Base-by-base conservation (phyloP, 1,140 invertebrate genomes). In the Euwallacea similis region DNA sequence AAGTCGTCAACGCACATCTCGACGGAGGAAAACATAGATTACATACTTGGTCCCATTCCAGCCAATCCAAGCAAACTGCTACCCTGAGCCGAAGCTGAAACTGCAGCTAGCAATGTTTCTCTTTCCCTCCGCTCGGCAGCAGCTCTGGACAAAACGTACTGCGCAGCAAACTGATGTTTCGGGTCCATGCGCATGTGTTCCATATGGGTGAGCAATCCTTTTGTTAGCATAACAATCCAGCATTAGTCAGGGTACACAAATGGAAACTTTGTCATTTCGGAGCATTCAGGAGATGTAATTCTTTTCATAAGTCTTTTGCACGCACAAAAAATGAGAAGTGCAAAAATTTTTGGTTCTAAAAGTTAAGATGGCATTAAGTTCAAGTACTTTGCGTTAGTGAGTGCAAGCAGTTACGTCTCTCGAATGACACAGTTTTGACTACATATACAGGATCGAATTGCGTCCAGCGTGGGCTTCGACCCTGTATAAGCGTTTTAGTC, bases 141-240 rank as follows among this genome's bases (percentile, higher is more conserved):
- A 7, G 94, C 94, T 76, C 94, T 85, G 71, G 93, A 95, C 62
- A 96, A 85, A 16, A 96, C 93, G 81, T 96, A 96, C 80, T 97
- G 94, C 33, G 95, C 94, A 43, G 94, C 94, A 79, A 96, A 96
- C 81, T 96, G 94, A 87, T 96, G 94, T 83, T 96, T 97, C 2
- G 94, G 94, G 83, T 97, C 94, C 93, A 96, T 96, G 77, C 94
- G 88, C 95, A 96, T 96, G 79, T 96, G 93, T 80, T 97, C 95
- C 94, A 97, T 96, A 81, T 97, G 95, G 71, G 91, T 92, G 63
- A 97, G 85, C 33, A 97, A 86, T 81, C 94, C 95, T 96, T 60
- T 50, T 50, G 21, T 33, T 4, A 4, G 21, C 21, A 33, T 33
- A 33, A 33, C 21, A 33, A 33, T 33, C 4, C 21, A 33, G 4